Evolutionary conservation across 2,113 vertebrate genomes (phyloP).

Genomic region (Tachuris rubrigastra): DNA sequence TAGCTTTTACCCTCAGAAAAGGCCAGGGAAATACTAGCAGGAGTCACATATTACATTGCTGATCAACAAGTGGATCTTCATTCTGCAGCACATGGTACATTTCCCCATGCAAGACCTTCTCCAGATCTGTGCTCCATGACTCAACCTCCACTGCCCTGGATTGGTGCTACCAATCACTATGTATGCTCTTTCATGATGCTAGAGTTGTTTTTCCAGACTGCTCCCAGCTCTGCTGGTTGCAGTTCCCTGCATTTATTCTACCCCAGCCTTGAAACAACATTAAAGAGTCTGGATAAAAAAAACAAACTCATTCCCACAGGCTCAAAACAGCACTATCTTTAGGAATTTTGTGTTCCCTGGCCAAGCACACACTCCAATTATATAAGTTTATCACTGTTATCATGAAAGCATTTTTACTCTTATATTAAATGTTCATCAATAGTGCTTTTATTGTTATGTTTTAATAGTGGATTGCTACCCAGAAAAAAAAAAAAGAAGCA

Average conservation of each 20-base stretch:
- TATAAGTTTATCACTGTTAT: slow-evolving; percentile 4
- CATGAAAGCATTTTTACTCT: neutral
- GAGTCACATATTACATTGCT: neutral
- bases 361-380: neutral
- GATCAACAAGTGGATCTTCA: neutral
- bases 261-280: neutral
- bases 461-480: slow-evolving; percentile 43
- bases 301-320: neutral
- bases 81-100: accelerated
- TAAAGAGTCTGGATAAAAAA: neutral
- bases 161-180: accelerated
- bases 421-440: neutral
- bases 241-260: neutral
- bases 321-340: neutral
- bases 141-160: neutral
- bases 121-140: neutral
- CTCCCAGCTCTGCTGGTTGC: neutral
- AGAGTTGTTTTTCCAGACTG: neutral
- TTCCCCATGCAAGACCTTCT: neutral
- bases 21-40: neutral
- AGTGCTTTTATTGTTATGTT: neutral
- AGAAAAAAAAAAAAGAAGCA: slow-evolving; percentile 1
- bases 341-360: slow-evolving; percentile 13
- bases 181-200: neutral
- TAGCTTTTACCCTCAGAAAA: neutral